Evolutionary conservation across 1,140 invertebrate genomes (phyloP).

Genomic region (Caenorhabditis brenneri): DNA sequence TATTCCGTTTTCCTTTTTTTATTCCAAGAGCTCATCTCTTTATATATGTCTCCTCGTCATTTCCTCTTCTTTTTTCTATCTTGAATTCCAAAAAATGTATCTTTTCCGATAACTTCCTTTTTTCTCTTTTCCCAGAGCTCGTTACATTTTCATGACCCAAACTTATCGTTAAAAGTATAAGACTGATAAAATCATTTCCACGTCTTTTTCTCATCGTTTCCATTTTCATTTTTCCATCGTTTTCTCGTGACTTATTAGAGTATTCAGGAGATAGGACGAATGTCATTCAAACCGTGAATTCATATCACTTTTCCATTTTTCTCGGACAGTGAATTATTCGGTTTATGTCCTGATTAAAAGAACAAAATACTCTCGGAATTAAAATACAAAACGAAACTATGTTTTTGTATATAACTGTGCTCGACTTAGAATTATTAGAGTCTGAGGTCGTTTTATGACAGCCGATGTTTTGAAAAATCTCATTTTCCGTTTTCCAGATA

Average conservation of each 20-base stretch:
- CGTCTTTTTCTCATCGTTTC: not conserved
- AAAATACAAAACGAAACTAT: too few species aligned
- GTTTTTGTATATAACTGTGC: too few species aligned
- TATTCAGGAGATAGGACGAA: not conserved
- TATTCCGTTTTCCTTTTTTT: not conserved
- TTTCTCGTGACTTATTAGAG: slow-evolving; percentile 29
- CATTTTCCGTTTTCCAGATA: too few species aligned
- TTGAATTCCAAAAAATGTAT: not conserved
- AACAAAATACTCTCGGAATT: too few species aligned
- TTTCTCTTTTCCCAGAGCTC: not conserved
- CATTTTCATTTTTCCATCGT: not conserved
- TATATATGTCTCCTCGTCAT: not conserved
- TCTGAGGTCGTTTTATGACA: too few species aligned
- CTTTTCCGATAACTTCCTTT: not conserved
- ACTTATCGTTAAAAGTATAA: slow-evolving; percentile 29
- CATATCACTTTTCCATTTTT: not conserved
- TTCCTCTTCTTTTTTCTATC: not conserved
- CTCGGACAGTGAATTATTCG: not conserved
- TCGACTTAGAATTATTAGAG: too few species aligned
- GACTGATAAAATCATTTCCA: slow-evolving; percentile 34
- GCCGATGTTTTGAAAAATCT: too few species aligned
- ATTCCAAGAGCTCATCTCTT: not conserved
- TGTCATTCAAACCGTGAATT: not conserved
- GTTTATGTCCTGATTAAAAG: too few species aligned
- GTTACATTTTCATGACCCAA: not conserved